These are phyloP conservation scores for Smittia aterrima DNA, from an alignment of 2,888 invertebrate genomes.

Conservation along the genomic window DNA sequence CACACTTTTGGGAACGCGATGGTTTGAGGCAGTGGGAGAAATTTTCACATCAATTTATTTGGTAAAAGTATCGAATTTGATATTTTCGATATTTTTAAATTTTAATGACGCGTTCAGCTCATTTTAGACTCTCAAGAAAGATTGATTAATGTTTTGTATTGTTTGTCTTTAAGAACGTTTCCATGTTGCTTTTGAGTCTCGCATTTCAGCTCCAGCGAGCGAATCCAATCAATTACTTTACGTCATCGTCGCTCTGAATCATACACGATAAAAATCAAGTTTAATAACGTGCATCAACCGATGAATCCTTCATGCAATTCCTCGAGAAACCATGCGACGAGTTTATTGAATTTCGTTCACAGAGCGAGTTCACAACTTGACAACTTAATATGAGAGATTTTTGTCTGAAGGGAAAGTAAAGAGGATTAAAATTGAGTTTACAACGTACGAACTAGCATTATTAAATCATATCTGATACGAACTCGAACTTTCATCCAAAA, in stretches of 20 bases:
- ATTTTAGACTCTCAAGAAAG: no score
- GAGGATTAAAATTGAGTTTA: slow-evolving; percentile 24
- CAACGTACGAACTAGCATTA: neutral
- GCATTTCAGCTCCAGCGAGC: no score
- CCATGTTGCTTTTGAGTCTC: no score
- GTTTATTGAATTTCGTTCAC: slow-evolving; percentile 28
- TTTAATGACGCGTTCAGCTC: no score
- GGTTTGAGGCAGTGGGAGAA: neutral
- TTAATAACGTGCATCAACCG: neutral
- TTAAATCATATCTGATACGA: slow-evolving; percentile 7
- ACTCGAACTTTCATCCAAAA: neutral
- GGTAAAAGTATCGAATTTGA: no score
- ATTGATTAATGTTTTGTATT: no score
- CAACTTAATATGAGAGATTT: slow-evolving; percentile 6
- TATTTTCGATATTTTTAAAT: no score
- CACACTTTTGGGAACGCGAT: neutral
- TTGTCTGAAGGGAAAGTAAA: neutral
- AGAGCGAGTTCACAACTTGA: slow-evolving; percentile 8
- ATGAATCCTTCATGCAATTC: neutral
- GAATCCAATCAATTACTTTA: no score
- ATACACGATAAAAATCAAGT: neutral
- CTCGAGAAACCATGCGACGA: slow-evolving; percentile 1
- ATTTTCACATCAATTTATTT: no score
- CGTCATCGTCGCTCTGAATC: no score
- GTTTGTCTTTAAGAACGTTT: no score